A percentile compares a stretch with the other conserved stretches of the same genome.
Evolutionary conservation across 2,113 vertebrate species (phyloP).

Genomic region (Hystrix cristata): DNA sequence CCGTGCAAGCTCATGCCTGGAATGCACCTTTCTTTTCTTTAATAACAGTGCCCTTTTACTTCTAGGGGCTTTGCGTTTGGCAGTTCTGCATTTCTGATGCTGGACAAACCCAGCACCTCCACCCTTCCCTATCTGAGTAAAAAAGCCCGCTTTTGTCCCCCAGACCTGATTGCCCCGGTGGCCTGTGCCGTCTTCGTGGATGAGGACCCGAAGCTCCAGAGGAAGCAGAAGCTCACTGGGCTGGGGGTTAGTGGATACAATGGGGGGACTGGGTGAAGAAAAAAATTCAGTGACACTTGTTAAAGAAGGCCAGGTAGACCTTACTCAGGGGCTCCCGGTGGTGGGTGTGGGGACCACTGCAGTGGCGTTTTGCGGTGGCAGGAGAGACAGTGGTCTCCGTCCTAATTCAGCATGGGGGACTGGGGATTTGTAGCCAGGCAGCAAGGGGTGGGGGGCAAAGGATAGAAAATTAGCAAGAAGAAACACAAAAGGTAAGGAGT

Average conservation of each 20-base stretch:
- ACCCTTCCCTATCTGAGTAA: not conserved
- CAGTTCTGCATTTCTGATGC: conserved; percentile 8
- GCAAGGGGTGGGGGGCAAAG: not conserved
- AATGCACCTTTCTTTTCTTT: conserved; percentile 7
- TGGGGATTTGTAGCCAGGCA: not conserved
- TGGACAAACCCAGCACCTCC: not conserved
- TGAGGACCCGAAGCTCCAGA: not conserved
- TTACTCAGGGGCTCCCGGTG: not conserved
- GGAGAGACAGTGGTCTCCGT: not conserved
- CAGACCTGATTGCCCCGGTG: not conserved
- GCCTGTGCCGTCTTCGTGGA: not conserved
- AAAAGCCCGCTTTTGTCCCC: not conserved
- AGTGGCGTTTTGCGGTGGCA: not conserved
- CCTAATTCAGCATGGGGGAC: not conserved
- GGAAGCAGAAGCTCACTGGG: not conserved
- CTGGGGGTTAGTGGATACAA: not conserved
- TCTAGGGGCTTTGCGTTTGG: not conserved
- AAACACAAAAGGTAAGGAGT: not conserved
- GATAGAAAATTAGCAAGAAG: not conserved
- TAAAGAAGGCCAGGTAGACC: not conserved
- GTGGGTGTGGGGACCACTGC: not conserved
- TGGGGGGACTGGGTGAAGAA: not conserved
- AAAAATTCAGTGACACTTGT: not conserved
- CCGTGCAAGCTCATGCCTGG: not conserved
- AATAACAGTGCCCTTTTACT: not conserved